Evolutionary conservation across 2,113 vertebrate species (phyloP).

Genomic region (Barbus barbus): DNA sequence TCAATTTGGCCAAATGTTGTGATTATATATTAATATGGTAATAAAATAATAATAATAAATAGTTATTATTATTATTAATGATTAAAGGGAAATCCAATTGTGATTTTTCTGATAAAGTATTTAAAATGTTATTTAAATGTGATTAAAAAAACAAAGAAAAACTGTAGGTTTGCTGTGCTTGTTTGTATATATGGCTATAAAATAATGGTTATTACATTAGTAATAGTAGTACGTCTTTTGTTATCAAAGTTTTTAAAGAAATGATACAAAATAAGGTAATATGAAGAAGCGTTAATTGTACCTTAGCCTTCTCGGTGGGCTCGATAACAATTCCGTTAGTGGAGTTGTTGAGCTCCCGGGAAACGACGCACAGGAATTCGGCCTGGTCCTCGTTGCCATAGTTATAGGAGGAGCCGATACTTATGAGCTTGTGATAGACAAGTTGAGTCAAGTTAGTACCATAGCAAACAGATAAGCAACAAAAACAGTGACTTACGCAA

Average conservation of each 20-base stretch:
- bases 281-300: constrained; percentile 62
- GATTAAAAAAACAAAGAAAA: no score
- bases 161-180: no score
- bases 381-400: constrained; percentile 98
- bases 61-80: no score
- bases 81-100: no score
- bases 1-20: no score
- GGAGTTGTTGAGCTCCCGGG: constrained; percentile 97
- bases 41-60: no score
- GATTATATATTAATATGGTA: no score
- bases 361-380: constrained; percentile 97
- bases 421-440: constrained; percentile 83
- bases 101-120: no score
- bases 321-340: constrained; percentile 98
- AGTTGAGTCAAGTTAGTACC: constrained; percentile 12
- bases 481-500: background rate
- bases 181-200: no score
- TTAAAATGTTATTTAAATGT: no score
- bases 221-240: no score
- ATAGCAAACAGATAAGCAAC: background rate
- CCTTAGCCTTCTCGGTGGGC: constrained; percentile 98
- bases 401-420: constrained; percentile 98
- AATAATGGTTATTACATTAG: no score
- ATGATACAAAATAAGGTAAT: background rate
- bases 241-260: background rate